Percentiles rank a stretch among this genome's conserved stretches.
Conservation (phyloP, 2,888 invertebrate genomes). For the Exocentrus adspersus region DNA sequence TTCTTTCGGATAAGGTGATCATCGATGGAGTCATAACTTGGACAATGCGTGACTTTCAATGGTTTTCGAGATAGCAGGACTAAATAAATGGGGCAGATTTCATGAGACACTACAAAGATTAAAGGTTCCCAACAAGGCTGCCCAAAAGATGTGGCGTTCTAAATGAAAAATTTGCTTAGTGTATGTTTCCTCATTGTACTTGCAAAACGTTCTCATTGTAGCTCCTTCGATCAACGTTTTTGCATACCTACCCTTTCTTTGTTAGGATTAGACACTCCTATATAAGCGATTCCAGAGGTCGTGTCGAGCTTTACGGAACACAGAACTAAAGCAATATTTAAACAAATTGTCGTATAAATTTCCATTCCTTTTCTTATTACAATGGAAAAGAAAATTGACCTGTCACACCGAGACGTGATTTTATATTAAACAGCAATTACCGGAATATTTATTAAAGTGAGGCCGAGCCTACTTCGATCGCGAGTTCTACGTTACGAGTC, state of each 20-base stretch:
- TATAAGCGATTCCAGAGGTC: not conserved
- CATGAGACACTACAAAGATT: no score
- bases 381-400: conserved; percentile 2
- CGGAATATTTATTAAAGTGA: conserved; percentile 18
- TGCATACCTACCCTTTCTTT: no score
- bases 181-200: not conserved
- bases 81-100: no score
- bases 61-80: no score
- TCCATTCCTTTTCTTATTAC: not conserved
- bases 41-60: no score
- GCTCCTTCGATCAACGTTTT: no score
- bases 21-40: no score
- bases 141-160: no score
- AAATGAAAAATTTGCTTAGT: not conserved
- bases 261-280: not conserved
- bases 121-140: no score
- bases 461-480: conserved; percentile 18
- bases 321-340: not conserved
- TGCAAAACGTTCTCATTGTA: conserved; percentile 4
- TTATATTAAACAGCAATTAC: conserved; percentile 4
- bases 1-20: no score
- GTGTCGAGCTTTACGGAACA: not conserved
- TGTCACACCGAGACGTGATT: conserved; percentile 1
- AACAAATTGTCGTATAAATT: not conserved
- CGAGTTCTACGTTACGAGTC: conserved; percentile 34